Evolutionary conservation across 2,888 invertebrate genomes (phyloP).

Genomic region (Pilophorus perplexus): DNA sequence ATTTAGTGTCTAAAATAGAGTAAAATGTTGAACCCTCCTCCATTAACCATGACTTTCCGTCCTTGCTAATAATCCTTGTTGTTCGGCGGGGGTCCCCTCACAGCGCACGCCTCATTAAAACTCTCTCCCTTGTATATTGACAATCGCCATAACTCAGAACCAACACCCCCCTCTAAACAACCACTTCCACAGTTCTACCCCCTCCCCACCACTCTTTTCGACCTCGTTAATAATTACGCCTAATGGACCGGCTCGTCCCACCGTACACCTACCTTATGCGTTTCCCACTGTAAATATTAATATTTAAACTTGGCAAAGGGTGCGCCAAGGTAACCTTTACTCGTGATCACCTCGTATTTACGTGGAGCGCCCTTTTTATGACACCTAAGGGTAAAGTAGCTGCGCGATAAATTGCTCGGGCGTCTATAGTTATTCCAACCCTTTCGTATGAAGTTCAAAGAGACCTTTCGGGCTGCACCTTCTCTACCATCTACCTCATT

Average conservation of each 20-base stretch:
- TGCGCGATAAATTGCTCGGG: conserved; percentile 14
- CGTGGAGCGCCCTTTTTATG: conserved; percentile 37
- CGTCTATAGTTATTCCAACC: conserved; percentile 29
- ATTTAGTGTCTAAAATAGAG: too few relatives aligned
- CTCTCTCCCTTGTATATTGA: conserved; percentile 33
- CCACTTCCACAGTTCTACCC: too few relatives aligned
- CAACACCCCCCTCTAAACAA: conserved; percentile 6
- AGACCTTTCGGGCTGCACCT: too few relatives aligned
- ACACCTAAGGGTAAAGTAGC: conserved; percentile 13
- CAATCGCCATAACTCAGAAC: conserved; percentile 34
- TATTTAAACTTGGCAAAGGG: conserved; percentile 33
- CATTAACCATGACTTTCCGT: too few relatives aligned
- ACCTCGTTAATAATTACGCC: conserved; percentile 39
- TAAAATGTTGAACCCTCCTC: too few relatives aligned
- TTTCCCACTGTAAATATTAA: conserved; percentile 38
- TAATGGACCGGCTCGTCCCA: conserved; percentile 25
- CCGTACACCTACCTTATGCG: neutral
- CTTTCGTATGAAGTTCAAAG: conserved; percentile 34
- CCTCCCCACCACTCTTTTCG: neutral
- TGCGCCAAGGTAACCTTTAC: conserved; percentile 32
- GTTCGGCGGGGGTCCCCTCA: neutral
- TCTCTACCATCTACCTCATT: too few relatives aligned
- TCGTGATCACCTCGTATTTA: conserved; percentile 36
- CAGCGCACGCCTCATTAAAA: conserved; percentile 36
- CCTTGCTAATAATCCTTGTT: conserved; percentile 16